These are phyloP conservation scores for Drosophila neonasuta DNA, from an alignment of 2,888 invertebrate genomes.

Conservation along the genomic window DNA sequence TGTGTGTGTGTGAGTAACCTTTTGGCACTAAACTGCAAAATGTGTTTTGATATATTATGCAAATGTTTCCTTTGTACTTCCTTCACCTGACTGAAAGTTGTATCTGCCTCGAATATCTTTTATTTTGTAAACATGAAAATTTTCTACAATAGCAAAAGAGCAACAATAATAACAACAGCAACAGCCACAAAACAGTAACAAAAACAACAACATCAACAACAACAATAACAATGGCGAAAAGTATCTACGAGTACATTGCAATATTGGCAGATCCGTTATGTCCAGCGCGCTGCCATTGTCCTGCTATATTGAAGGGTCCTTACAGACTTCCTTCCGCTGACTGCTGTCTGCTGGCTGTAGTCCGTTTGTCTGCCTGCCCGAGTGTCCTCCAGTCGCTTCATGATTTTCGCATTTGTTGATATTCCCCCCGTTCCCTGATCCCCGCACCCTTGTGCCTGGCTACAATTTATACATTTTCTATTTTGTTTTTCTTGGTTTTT, in stretches of 20 bases:
- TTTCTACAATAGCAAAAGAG: slow-evolving; percentile 31
- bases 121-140: slow-evolving; percentile 48
- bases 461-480: slow-evolving; percentile 39
- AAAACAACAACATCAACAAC: slow-evolving; percentile 1
- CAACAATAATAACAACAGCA: slow-evolving; percentile 14
- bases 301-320: slow-evolving; percentile 60
- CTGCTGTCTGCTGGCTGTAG: slow-evolving; percentile 21
- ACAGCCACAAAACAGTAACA: slow-evolving; percentile 19
- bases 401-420: slow-evolving; percentile 59
- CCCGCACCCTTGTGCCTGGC: slow-evolving; percentile 13
- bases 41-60: slow-evolving; percentile 63
- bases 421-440: neutral
- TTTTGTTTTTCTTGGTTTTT: slow-evolving; percentile 10
- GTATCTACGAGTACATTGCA: slow-evolving; percentile 52
- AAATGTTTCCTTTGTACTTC: slow-evolving; percentile 50
- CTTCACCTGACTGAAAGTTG: slow-evolving; percentile 37
- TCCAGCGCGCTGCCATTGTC: slow-evolving; percentile 46
- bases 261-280: slow-evolving; percentile 65
- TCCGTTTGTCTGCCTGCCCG: slow-evolving; percentile 9
- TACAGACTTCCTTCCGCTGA: slow-evolving; percentile 44
- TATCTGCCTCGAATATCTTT: slow-evolving; percentile 35
- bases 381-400: slow-evolving; percentile 32
- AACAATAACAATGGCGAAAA: slow-evolving; percentile 2
- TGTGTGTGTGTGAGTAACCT: slow-evolving; percentile 31
- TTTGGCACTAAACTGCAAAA: slow-evolving; percentile 42